Evolutionary conservation across 1,140 invertebrate genomes (phyloP), one percentile per base, ranked within the genome.

Genomic region (Agrypnia vestita): DNA sequence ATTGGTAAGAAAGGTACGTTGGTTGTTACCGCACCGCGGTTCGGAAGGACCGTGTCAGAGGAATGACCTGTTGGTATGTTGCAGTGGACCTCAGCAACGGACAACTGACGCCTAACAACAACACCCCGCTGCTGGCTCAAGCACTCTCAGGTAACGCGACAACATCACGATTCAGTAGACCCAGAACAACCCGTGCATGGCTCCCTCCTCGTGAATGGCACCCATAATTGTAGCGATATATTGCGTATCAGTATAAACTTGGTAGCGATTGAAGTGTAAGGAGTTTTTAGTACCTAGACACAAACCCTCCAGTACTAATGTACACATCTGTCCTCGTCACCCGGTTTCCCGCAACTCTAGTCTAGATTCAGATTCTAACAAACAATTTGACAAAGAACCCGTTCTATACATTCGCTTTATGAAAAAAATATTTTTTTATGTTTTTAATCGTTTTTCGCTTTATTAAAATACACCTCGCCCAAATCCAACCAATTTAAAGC

Each of bases 61-160:
- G 64, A 73, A 74, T 83, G 82, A 83, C 62, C 55, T 78, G 75
- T 91, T 86, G 87, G 88, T 92, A 88, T 93, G 86, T 94, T 94
- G 92, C 94, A 97, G 95, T 97, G 93, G 96, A 97, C 91, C 93
- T 97, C 90, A 95, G 94, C 90, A 97, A 97, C 90, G 96, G 96
- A 90, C 96, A 97, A 92, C 93, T 96, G 87, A 97, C 96, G 87
- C 95, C 95, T 86, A 97, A 96, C 92, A 97, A 96, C 94, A 96
- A 96, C 90, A 96, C 95, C 88, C 96, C 96, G 87, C 93, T 97
- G 89, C 94, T 97, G 90, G 97, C 96, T 89, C 96, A 97, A 91
- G 96, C 96, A 85, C 93, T 97, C 89, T 97, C 96, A 96, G 96
- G 96, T 97, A 94, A 92, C 86, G 80, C 44, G 82, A 83, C 85